Evolutionary conservation across 37 sponge, comb jelly and placozoan genomes (phyloP), one percentile per base, ranked within the genome.

Genomic region (Mnemiopsis leidyi): DNA sequence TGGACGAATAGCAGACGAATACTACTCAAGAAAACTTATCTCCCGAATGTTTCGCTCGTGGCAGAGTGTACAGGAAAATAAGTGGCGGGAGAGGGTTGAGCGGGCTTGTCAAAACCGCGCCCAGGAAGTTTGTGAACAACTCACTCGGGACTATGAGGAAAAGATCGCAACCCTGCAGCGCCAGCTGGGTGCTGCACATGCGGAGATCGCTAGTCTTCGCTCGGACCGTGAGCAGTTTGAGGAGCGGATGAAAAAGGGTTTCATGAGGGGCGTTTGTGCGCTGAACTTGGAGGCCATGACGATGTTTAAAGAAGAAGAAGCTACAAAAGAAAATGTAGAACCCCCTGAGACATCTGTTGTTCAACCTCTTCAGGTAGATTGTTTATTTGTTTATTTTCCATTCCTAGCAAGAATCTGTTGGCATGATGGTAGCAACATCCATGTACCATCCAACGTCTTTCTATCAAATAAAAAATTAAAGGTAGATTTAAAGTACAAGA

Each of bases 231-330:
- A 94, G 36, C 68, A 94, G 73, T 98, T 93, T 90, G 99, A 96
- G 71, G 97, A 97, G 92, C 95, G 94, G 93, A 97, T 98, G 99
- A 98, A 98, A 93, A 96, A 95, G 40, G 97, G 97, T 38, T 98
- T 98, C 94, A 98, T 98, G 99, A 93, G 99, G 40, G 99, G 99
- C 13, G 97, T 98, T 32, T 98, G 99, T 95, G 99, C 99, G 20
- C 96, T 98, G 68, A 98, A 97, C 69, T 92, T 97, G 94, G 99
- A 98, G 93, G 97, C 99, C 30, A 97, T 98, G 99, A 94, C 96
- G 23, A 97, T 98, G 97, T 98, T 98, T 83, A 82, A 93, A 32
- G 39, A 69, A 20, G 92, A 38, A 39, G 93, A 38, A 20, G 38
- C 83, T 76, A 36, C 39, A 39, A 38, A 92, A 32, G 69, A 73